phyloP scores from a whole-genome alignment of 1,140 invertebrate species.

The Euwallacea fornicatus region DNA sequence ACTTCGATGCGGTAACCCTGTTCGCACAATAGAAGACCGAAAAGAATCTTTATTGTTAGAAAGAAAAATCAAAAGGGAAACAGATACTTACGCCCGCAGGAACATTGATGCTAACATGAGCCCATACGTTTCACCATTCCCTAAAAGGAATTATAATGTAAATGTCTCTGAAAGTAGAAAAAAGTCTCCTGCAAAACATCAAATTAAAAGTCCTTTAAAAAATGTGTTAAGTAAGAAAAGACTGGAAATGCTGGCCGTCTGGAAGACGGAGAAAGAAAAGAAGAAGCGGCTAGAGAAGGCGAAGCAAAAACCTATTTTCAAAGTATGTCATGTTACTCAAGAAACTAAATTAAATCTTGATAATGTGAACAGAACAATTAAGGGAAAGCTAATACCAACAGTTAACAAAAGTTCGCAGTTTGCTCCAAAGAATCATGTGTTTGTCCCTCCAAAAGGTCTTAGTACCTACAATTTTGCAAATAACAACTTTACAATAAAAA shows the following conservation, averaged over 20 bases:
- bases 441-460: constrained; percentile 38
- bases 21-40: constrained; percentile 1
- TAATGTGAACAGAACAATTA: constrained; percentile 38
- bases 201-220: background rate
- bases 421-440: constrained; percentile 40
- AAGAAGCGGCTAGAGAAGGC: constrained; percentile 27
- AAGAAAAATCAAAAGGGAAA: constrained; percentile 36
- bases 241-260: constrained; percentile 38
- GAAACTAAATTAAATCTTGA: constrained; percentile 17
- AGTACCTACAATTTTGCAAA: background rate
- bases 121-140: constrained; percentile 21
- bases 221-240: constrained; percentile 25
- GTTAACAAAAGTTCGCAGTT: constrained; percentile 19
- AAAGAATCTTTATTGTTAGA: constrained; percentile 17
- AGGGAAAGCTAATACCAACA: constrained; percentile 31
- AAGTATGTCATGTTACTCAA: constrained; percentile 38
- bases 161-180: background rate
- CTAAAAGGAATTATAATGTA: background rate
- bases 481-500: too few species aligned
- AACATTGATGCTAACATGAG: constrained; percentile 33
- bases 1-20: constrained; percentile 19
- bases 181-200: background rate
- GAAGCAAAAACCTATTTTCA: constrained; percentile 42
- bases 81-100: constrained; percentile 22
- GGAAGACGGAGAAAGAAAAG: constrained; percentile 40